A percentile compares a stretch with the other conserved stretches of the same genome.
phyloP scores from a whole-genome alignment of 2,113 vertebrate species.

The Nothocercus nigrocapillus region DNA sequence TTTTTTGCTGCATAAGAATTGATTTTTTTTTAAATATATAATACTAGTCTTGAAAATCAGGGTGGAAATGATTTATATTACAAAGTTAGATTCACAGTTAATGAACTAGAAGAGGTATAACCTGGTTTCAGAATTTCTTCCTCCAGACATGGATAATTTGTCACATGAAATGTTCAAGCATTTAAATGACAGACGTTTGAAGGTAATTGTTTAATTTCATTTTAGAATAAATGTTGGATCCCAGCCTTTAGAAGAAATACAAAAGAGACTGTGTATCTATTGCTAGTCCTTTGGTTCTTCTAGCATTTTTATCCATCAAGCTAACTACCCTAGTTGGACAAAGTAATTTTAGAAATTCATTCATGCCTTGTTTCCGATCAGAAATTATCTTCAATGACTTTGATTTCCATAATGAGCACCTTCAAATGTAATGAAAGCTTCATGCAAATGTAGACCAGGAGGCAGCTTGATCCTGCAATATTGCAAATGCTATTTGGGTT shows the following conservation, averaged over 20 bases:
- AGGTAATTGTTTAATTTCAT: constrained; percentile 36
- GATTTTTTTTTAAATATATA: constrained; percentile 35
- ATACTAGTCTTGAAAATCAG: constrained; percentile 40
- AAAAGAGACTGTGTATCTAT: background rate
- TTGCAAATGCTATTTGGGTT: background rate
- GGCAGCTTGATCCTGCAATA: background rate
- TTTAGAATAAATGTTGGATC: constrained; percentile 2
- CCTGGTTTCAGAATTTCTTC: constrained; percentile 50
- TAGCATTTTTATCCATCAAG: background rate
- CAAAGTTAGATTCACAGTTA: constrained; percentile 36
- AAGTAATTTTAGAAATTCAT: background rate
- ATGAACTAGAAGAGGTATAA: constrained; percentile 60
- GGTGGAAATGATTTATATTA: constrained; percentile 55
- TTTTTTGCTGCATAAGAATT: background rate
- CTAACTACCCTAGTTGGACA: background rate
- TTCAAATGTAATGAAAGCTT: background rate
- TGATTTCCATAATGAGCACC: background rate
- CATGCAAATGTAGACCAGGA: background rate
- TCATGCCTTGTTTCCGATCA: background rate
- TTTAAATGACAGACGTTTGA: constrained; percentile 55
- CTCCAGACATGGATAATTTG: constrained; percentile 44
- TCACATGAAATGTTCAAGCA: constrained; percentile 39
- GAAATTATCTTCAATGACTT: background rate
- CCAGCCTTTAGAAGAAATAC: background rate
- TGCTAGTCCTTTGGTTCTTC: background rate